These are phyloP conservation scores for Alaudala cheleensis DNA, from an alignment of 2,113 vertebrate species.

Conservation along the genomic window DNA sequence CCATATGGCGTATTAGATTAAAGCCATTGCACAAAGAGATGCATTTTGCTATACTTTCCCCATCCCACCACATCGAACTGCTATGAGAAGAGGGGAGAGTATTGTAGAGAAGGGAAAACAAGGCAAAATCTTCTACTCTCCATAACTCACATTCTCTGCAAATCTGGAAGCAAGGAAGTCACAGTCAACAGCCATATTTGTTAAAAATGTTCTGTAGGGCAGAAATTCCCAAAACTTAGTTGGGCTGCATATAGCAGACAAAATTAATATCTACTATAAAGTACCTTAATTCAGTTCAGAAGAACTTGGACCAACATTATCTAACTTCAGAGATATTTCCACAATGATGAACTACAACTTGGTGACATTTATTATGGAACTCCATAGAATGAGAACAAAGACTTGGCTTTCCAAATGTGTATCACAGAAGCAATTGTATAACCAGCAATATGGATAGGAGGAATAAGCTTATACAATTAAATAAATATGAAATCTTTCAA, in stretches of 20 bases:
- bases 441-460: not conserved
- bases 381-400: conserved; percentile 10
- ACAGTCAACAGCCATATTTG: not conserved
- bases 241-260: not conserved
- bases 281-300: not conserved
- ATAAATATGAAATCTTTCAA: conserved; percentile 56
- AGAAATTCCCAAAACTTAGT: not conserved
- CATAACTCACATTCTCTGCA: not conserved
- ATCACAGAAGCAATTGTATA: conserved; percentile 2
- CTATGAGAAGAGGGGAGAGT: not conserved
- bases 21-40: not conserved
- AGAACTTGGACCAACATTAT: not conserved
- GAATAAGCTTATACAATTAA: conserved; percentile 21
- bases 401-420: not conserved
- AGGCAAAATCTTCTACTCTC: not conserved
- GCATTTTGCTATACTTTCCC: not conserved
- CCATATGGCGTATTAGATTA: not conserved
- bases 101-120: not conserved
- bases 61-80: not conserved
- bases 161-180: not conserved
- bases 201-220: not conserved
- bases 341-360: not conserved
- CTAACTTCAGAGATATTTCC: conserved; percentile 18
- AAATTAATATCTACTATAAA: not conserved
- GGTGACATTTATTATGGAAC: not conserved